These are phyloP conservation scores for Cotesia typhae DNA, from an alignment of 1,140 invertebrate species.

Conservation along the genomic window DNA sequence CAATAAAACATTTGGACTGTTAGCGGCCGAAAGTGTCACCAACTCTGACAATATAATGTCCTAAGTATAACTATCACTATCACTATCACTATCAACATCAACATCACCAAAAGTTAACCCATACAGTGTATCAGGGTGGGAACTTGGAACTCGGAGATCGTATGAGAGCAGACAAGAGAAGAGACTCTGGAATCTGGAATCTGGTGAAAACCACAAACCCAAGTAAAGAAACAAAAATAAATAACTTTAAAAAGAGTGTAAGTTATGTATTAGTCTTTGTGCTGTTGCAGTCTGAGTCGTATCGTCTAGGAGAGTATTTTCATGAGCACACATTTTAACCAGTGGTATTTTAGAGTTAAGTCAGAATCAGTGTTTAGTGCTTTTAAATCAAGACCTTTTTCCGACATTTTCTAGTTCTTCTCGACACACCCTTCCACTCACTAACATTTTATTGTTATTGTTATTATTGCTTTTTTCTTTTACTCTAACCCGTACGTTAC, in stretches of 20 bases:
- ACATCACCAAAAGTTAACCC: constrained; percentile 1
- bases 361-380: constrained; percentile 59
- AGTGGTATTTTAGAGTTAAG: constrained; percentile 56
- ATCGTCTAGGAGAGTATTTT: constrained; percentile 26
- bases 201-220: neutral
- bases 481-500: no score
- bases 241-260: neutral
- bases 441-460: constrained; percentile 4
- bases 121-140: neutral
- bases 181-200: no score
- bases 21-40: neutral
- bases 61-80: neutral
- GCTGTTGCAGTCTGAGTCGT: no score
- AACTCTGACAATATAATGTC: no score
- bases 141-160: neutral
- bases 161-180: no score
- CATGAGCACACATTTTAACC: constrained; percentile 28
- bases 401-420: constrained; percentile 6
- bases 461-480: constrained; percentile 12
- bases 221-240: constrained; percentile 5
- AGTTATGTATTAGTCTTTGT: no score
- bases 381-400: constrained; percentile 51
- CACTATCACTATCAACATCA: neutral
- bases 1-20: constrained; percentile 17
- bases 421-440: constrained; percentile 32